Percentiles rank a stretch among this genome's conserved stretches.
Evolutionary conservation across 2,888 invertebrate species (phyloP).

Genomic region (Drosophila mercatorum): DNA sequence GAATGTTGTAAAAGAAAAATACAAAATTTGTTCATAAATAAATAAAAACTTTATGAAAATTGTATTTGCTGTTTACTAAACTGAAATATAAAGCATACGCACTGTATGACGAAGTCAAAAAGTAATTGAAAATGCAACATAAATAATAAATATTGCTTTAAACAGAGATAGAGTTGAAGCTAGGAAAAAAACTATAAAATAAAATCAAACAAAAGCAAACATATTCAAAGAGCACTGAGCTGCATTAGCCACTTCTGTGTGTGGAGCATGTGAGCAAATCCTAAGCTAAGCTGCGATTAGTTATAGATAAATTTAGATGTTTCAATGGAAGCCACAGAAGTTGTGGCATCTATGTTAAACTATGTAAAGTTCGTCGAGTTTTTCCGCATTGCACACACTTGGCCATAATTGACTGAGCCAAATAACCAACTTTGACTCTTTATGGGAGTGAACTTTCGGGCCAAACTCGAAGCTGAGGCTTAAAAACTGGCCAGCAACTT

Average conservation of each 20-base stretch:
- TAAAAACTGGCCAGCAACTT: neutral
- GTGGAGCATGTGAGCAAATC: neutral
- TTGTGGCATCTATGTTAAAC: neutral
- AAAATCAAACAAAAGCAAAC: neutral
- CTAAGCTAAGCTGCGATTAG: neutral
- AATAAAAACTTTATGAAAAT: neutral
- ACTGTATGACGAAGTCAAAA: neutral
- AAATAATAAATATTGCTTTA: neutral
- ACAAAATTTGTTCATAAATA: neutral
- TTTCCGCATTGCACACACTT: neutral
- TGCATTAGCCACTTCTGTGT: neutral
- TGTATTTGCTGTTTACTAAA: neutral
- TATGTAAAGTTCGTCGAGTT: neutral
- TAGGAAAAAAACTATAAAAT: neutral
- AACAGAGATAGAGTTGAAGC: neutral
- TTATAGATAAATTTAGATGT: neutral
- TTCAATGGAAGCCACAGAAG: neutral
- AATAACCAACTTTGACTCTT: neutral
- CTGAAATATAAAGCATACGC: conserved; percentile 2
- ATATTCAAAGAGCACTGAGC: neutral
- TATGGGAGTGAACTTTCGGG: neutral
- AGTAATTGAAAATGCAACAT: too few relatives aligned
- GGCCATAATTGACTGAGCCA: neutral
- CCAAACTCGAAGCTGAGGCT: neutral
- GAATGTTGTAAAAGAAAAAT: too few relatives aligned